Evolutionary conservation across 2,113 vertebrate species (phyloP).

Genomic region (Neopipo cinnamomea): DNA sequence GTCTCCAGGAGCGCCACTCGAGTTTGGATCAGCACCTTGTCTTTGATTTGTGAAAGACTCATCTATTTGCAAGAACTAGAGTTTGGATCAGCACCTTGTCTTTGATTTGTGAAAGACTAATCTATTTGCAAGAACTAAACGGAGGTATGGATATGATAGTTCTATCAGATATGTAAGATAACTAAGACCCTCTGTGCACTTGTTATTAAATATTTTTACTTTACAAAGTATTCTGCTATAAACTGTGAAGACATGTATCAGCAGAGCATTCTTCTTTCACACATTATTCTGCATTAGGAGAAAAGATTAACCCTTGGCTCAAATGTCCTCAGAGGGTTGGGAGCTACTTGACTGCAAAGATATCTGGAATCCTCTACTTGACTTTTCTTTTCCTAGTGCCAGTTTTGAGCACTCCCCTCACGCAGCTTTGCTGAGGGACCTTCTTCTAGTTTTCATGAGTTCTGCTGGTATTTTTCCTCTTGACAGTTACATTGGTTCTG

Average conservation of each 20-base stretch:
- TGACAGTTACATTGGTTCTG: neutral
- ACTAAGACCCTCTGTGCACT: neutral
- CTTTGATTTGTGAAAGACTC: neutral
- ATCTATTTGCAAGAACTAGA: neutral
- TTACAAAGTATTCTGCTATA: neutral
- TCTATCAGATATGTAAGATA: neutral
- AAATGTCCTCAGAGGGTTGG: neutral
- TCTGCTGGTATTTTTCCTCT: neutral
- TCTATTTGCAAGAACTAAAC: neutral
- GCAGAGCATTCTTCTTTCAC: neutral
- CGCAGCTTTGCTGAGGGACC: accelerated
- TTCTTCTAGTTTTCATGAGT: neutral
- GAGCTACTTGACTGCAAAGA: neutral
- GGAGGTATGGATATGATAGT: neutral
- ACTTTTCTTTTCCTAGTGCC: neutral
- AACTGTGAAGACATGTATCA: neutral
- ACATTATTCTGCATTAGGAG: neutral
- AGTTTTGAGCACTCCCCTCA: neutral
- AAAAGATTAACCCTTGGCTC: neutral
- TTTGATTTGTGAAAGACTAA: neutral
- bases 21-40: neutral
- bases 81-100: neutral
- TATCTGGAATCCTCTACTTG: neutral
- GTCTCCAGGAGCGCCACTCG: neutral
- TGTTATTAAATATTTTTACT: neutral